Evolutionary conservation across 2,888 invertebrate genomes (phyloP).

Genomic region (Platycheirus albimanus): DNA sequence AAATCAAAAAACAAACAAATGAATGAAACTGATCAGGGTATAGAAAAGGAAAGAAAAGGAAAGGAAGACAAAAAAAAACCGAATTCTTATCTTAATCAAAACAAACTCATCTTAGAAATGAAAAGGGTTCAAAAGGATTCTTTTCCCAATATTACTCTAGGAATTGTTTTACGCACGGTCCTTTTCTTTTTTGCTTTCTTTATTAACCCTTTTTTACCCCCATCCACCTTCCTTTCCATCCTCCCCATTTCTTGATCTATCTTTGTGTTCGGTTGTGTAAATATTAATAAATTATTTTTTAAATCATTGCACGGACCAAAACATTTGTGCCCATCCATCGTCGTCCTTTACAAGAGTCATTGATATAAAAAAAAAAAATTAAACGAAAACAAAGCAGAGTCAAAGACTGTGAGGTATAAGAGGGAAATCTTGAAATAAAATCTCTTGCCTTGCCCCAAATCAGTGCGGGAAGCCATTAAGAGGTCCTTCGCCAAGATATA

Average conservation of each 20-base stretch:
- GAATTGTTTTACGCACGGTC: slow-evolving; percentile 16
- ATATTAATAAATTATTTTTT: slow-evolving; percentile 72
- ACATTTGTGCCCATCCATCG: slow-evolving; percentile 55
- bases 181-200: slow-evolving; percentile 4
- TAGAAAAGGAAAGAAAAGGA: no score
- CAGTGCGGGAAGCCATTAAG: slow-evolving; percentile 53
- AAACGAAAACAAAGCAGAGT: slow-evolving; percentile 6
- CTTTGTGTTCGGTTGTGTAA: slow-evolving; percentile 43
- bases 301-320: slow-evolving; percentile 68
- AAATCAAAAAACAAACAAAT: not conserved
- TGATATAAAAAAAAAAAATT: not conserved
- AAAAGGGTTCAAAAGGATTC: slow-evolving; percentile 63
- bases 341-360: slow-evolving; percentile 15
- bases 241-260: not conserved
- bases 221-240: not conserved
- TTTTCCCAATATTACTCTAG: slow-evolving; percentile 20
- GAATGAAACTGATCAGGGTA: slow-evolving; percentile 9
- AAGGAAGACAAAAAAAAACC: slow-evolving; percentile 7
- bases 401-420: slow-evolving; percentile 14
- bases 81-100: slow-evolving; percentile 20
- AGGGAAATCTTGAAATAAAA: slow-evolving; percentile 22
- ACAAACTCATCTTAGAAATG: slow-evolving; percentile 34
- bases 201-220: slow-evolving; percentile 6
- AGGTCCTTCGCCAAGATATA: slow-evolving; percentile 52
- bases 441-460: slow-evolving; percentile 42